Conservation (phyloP, 64 coral and sea anemone species). For the Pachyseris speciosa region DNA sequence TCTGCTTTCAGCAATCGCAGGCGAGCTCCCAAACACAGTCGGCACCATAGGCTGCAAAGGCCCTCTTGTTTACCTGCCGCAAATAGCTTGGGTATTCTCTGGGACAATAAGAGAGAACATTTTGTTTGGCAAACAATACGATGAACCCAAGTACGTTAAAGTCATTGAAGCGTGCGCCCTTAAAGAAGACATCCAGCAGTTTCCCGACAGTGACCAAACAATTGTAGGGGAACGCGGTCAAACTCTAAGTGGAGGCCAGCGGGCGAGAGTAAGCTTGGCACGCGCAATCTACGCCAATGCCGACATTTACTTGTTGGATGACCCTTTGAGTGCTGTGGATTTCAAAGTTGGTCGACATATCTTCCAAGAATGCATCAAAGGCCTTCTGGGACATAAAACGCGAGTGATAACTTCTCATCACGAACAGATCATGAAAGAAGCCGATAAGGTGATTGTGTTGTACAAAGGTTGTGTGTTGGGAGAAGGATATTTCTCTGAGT, state of each 20-base stretch:
- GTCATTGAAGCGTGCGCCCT: neutral
- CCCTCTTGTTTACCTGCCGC: neutral
- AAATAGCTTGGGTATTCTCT: conserved; percentile 26
- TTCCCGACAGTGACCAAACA: conserved; percentile 15
- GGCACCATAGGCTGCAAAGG: neutral
- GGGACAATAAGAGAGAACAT: conserved; percentile 15
- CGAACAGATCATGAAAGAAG: neutral
- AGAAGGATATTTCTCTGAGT: neutral
- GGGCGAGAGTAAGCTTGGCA: conserved; percentile 7
- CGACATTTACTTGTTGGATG: conserved; percentile 19
- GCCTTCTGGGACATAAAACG: neutral
- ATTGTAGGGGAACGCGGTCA: conserved; percentile 15
- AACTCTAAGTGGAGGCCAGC: conserved; percentile 33
- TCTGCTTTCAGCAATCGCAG: conserved; percentile 3
- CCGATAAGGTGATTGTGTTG: conserved; percentile 12
- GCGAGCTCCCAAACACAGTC: neutral
- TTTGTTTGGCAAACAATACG: neutral
- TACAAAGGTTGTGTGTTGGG: neutral
- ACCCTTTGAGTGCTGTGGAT: conserved; percentile 23
- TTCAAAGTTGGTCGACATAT: conserved; percentile 13
- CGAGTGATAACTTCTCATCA: conserved; percentile 19
- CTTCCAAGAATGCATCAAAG: conserved; percentile 17
- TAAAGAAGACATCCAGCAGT: conserved; percentile 1
- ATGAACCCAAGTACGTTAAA: neutral
- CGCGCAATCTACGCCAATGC: neutral